These are phyloP conservation scores for Drosophila bocqueti DNA, from an alignment of 1,140 invertebrate species.

Conservation along the genomic window DNA sequence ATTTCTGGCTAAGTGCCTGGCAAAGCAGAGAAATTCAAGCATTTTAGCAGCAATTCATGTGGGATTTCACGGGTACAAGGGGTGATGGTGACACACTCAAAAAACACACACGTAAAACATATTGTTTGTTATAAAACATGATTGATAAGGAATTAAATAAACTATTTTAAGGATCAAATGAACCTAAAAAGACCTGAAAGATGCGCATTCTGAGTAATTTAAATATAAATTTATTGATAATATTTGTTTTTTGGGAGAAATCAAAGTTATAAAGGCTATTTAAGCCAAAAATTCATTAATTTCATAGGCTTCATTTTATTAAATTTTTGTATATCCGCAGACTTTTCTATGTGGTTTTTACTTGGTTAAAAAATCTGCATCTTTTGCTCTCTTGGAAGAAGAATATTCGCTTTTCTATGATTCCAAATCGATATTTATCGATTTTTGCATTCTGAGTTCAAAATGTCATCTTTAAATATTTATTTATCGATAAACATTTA, in stretches of 20 bases:
- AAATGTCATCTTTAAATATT: no score
- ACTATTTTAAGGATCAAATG: neutral
- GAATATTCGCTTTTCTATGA: no score
- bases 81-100: conserved; percentile 2
- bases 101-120: neutral
- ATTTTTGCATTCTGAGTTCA: no score
- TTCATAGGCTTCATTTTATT: no score
- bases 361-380: no score
- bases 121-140: neutral
- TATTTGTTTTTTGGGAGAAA: no score
- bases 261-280: no score
- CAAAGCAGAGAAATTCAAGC: conserved; percentile 52
- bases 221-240: neutral
- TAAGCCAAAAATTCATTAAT: no score
- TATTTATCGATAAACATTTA: neutral
- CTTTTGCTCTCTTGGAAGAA: no score
- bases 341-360: no score
- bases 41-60: conserved; percentile 77
- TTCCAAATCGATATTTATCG: no score
- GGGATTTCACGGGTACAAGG: conserved; percentile 52
- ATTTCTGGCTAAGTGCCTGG: conserved; percentile 79
- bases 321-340: no score
- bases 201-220: neutral
- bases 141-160: neutral
- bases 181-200: neutral